phyloP scores from a whole-genome alignment of 2,113 vertebrate species.

The Pelecanoides urinatrix region DNA sequence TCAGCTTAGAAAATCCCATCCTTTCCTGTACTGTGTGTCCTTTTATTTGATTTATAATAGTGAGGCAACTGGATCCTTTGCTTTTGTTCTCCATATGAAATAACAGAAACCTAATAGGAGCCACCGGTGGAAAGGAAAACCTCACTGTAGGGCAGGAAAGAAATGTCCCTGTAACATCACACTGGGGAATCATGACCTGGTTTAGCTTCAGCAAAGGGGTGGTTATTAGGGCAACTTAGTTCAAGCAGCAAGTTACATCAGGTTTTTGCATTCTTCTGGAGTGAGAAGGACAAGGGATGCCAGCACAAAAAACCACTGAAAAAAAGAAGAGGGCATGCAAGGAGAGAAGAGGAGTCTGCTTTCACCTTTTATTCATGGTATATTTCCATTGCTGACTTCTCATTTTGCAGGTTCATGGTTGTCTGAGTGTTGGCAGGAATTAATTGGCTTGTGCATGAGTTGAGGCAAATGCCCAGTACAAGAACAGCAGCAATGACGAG shows the following conservation, averaged over 20 bases:
- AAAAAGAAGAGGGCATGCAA: neutral
- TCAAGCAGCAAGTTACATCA: slow-evolving; percentile 30
- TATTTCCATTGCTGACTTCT: neutral
- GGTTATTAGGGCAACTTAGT: neutral
- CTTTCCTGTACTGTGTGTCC: neutral
- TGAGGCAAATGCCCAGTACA: neutral
- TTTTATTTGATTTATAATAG: slow-evolving; percentile 31
- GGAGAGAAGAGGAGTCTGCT: neutral
- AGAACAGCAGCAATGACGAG: neutral
- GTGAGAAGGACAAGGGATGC: neutral
- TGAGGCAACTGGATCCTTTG: slow-evolving; percentile 25
- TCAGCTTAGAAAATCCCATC: neutral
- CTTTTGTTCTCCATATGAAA: slow-evolving; percentile 36
- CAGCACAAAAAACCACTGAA: neutral
- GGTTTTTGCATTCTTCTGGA: slow-evolving; percentile 19
- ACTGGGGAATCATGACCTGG: neutral
- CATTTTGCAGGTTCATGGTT: neutral
- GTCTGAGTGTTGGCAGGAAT: neutral
- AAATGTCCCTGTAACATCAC: neutral
- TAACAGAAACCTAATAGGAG: slow-evolving; percentile 37
- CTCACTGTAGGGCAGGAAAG: neutral
- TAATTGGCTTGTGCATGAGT: neutral
- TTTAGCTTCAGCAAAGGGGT: slow-evolving; percentile 19
- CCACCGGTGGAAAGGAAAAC: neutral
- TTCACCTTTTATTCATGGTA: neutral